Evolutionary conservation across 2,113 vertebrate genomes (phyloP), one percentile per base, ranked within the genome.

Genomic region (Monarcha castaneiventris): DNA sequence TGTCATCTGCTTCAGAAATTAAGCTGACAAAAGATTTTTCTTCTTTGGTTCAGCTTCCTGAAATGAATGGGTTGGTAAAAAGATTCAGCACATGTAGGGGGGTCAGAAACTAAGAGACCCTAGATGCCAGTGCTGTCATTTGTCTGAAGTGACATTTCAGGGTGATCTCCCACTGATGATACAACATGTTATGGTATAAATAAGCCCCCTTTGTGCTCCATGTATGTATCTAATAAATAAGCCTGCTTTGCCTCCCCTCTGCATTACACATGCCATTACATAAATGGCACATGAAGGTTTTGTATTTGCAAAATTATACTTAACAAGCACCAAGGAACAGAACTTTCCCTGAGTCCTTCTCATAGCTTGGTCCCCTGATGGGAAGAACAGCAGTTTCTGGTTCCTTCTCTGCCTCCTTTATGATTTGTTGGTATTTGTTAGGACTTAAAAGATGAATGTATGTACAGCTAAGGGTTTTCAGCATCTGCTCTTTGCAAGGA

Each of bases 81-180:
- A 41, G 25, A n/a, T 68, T 76, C 32, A 46, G 3, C 29, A 55
- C 48, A 27, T 44, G 37, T 75, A 43, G 39, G n/a, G 43, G 76
- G 7, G 5, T 63, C 33, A 86, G 77, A 80, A 84, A 23, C 2
- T 3, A 10, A 52, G 44, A 76, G 37, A 61, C 17, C 3, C 4
- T 6, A 1, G 35, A 59, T 91, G 39, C 48, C 37, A 72, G 0
- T 2, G 0, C 10, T 73, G 59, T 48, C 11, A 11, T 61, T 76
- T 84, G 67, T 41, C 32, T 89, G 49, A 55, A 61, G n/a, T 64
- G 66, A 7, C 46, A 29, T 64, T 77, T 77, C 54, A n/a, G 7
- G 21, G 55, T 73, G 59, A 13, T 88, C 59, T 80, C 43, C 26
- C 39, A 30, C 2, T 54, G 67, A 10, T 41, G 37, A 5, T 32